Conservation (phyloP, 2,113 vertebrate species). For the Dinomys branickii region DNA sequence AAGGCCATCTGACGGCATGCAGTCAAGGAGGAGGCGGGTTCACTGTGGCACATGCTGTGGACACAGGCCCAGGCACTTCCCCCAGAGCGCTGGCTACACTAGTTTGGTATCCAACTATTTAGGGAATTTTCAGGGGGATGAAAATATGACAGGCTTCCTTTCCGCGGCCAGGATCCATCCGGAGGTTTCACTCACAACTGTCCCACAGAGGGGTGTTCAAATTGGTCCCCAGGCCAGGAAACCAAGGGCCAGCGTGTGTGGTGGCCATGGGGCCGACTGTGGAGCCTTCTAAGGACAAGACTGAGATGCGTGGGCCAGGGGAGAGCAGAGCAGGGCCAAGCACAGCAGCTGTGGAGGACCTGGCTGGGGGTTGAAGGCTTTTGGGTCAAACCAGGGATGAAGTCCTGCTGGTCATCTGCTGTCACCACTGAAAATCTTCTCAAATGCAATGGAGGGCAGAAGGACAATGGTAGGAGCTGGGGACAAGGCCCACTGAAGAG, state of each 20-base stretch:
- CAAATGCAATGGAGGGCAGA: background rate
- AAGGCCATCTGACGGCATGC: conserved; percentile 93
- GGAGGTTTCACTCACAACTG: background rate
- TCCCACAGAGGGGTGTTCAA: background rate
- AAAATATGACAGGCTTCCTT: background rate
- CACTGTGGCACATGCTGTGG: background rate
- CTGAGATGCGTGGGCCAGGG: background rate
- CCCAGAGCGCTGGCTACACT: background rate
- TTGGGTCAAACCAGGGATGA: background rate
- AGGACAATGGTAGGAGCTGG: background rate
- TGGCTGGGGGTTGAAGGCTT: background rate
- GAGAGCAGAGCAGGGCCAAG: rapidly evolving
- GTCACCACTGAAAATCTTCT: background rate
- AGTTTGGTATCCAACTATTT: background rate
- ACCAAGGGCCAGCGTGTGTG: background rate
- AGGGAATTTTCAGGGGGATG: background rate
- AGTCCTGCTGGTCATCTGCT: too few species aligned
- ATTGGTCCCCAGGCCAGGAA: background rate
- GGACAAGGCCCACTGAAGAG: rapidly evolving
- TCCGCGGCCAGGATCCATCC: background rate
- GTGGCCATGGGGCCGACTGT: background rate
- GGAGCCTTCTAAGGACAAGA: background rate
- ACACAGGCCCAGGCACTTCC: background rate
- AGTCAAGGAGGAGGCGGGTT: conserved; percentile 72
- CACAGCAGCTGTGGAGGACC: background rate